Evolutionary conservation across 2,888 invertebrate genomes (phyloP).

Genomic region (Scaptomyza reducta): DNA sequence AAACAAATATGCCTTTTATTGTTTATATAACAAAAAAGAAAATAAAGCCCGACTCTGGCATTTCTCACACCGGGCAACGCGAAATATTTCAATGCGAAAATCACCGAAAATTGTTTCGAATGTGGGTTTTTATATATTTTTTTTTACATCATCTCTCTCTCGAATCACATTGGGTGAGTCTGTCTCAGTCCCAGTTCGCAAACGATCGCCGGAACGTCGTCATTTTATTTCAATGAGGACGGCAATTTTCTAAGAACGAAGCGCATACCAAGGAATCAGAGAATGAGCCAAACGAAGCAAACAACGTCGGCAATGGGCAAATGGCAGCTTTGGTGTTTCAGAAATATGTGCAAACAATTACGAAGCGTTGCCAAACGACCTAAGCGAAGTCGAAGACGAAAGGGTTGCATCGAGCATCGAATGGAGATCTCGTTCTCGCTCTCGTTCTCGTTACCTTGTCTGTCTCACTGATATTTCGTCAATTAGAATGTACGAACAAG

Average conservation of each 20-base stretch:
- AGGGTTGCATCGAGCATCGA: slow-evolving; percentile 24
- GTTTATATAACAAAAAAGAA: slow-evolving; percentile 58
- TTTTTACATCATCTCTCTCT: neutral
- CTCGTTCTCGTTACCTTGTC: slow-evolving; percentile 21
- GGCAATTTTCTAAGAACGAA: slow-evolving; percentile 78
- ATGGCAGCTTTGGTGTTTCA: slow-evolving; percentile 72
- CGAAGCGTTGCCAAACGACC: slow-evolving; percentile 38
- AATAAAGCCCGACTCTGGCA: slow-evolving; percentile 45
- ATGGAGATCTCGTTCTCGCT: slow-evolving; percentile 22
- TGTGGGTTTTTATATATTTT: slow-evolving; percentile 41
- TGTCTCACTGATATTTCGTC: slow-evolving; percentile 73
- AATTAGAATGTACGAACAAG: slow-evolving; percentile 75
- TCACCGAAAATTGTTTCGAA: slow-evolving; percentile 70
- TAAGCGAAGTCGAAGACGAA: slow-evolving; percentile 14
- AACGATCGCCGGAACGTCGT: slow-evolving; percentile 54
- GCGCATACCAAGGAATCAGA: slow-evolving; percentile 73
- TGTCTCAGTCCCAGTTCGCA: slow-evolving; percentile 11
- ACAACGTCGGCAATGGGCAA: slow-evolving; percentile 58
- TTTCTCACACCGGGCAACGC: slow-evolving; percentile 73
- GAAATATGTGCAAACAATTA: slow-evolving; percentile 79
- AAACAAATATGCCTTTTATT: slow-evolving; percentile 77
- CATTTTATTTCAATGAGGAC: slow-evolving; percentile 77
- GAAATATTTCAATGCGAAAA: slow-evolving; percentile 76
- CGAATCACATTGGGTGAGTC: neutral
- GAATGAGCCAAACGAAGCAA: slow-evolving; percentile 17